These are phyloP conservation scores for Cataglyphis albicans DNA, from an alignment of 2,888 invertebrate genomes.

Conservation along the genomic window DNA sequence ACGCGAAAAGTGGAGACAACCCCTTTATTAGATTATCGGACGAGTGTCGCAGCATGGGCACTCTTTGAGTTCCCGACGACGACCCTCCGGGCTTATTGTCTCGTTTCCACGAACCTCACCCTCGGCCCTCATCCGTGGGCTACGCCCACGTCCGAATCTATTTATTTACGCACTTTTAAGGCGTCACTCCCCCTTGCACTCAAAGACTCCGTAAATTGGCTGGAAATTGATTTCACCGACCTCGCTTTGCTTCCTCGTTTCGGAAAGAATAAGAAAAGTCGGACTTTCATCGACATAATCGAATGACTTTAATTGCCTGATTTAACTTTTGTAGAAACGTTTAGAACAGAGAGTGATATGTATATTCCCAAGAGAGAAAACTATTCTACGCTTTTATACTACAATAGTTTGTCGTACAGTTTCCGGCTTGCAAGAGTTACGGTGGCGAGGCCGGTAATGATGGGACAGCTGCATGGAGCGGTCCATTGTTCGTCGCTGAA, in stretches of 20 bases:
- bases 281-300: slow-evolving; percentile 24
- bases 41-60: slow-evolving; percentile 80
- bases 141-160: slow-evolving; percentile 78
- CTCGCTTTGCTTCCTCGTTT: slow-evolving; percentile 33
- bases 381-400: background rate
- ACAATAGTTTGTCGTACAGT: slow-evolving; percentile 8
- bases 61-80: slow-evolving; percentile 77
- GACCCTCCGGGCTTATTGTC: slow-evolving; percentile 82
- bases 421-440: slow-evolving; percentile 70
- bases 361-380: background rate
- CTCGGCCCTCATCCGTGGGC: slow-evolving; percentile 55
- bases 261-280: slow-evolving; percentile 17
- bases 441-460: slow-evolving; percentile 76
- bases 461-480: slow-evolving; percentile 78
- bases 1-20: slow-evolving; percentile 77
- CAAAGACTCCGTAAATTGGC: slow-evolving; percentile 80
- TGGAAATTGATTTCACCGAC: slow-evolving; percentile 83
- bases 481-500: slow-evolving; percentile 79
- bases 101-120: slow-evolving; percentile 74
- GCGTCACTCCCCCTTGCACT: slow-evolving; percentile 68
- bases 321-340: background rate
- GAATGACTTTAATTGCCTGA: slow-evolving; percentile 26
- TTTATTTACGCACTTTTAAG: slow-evolving; percentile 84
- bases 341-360: background rate
- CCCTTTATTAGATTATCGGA: slow-evolving; percentile 85